Evolutionary conservation across 2,797 vertebrate species (phyloP).

Genomic region (Poliocrania exsul): DNA sequence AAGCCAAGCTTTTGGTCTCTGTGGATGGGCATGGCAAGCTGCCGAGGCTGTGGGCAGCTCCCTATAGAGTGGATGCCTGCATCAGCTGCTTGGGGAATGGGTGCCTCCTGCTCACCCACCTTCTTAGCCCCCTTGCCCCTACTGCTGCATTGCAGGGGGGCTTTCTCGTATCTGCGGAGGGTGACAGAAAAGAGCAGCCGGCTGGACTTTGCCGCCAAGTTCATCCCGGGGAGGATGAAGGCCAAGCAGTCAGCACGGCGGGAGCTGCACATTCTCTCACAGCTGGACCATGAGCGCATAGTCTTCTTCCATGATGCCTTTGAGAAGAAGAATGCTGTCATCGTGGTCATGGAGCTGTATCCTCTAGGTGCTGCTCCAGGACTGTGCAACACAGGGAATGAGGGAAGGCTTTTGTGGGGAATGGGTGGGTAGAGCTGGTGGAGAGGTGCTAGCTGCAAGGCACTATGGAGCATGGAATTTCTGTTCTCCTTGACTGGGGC

Average conservation of each 20-base stretch:
- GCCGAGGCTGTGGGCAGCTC: neutral
- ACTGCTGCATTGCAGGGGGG: slow-evolving; percentile 78
- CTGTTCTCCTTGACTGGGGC: slow-evolving; percentile 78
- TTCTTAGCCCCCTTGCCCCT: neutral
- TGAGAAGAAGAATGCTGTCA: slow-evolving; percentile 90
- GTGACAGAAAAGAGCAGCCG: slow-evolving; percentile 88
- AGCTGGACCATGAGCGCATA: slow-evolving; percentile 89
- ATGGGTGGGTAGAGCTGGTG: neutral
- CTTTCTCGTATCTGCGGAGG: slow-evolving; percentile 93
- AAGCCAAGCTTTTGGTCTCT: neutral
- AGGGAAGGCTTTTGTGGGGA: neutral
- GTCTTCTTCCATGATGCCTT: slow-evolving; percentile 95
- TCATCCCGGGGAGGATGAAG: slow-evolving; percentile 90
- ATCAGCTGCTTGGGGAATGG: neutral
- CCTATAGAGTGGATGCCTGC: neutral
- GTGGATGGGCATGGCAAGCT: neutral
- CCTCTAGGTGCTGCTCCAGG: slow-evolving; percentile 54
- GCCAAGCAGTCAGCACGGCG: slow-evolving; percentile 85
- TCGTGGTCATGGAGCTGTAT: slow-evolving; percentile 96
- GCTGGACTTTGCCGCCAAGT: slow-evolving; percentile 92
- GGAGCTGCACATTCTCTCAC: slow-evolving; percentile 90
- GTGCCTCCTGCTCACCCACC: neutral
- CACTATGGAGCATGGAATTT: neutral
- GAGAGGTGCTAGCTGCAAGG: rapidly evolving
- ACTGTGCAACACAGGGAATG: rapidly evolving